Evolutionary conservation across 2,113 vertebrate species (phyloP).

Genomic region (Neogobius melanostomus): DNA sequence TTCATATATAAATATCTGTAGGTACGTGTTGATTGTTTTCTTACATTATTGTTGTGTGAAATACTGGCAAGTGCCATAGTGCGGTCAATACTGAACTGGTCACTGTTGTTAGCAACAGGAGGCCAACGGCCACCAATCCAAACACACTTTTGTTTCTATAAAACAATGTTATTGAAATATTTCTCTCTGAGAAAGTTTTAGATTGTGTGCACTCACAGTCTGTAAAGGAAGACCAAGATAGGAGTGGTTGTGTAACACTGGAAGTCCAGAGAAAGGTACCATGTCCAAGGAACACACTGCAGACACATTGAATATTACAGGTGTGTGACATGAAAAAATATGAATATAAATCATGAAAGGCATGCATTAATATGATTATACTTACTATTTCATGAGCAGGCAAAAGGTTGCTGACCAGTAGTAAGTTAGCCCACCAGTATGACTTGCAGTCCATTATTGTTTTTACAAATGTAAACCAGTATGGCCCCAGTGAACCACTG

Average conservation of each 20-base stretch:
- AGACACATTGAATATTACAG: conserved; percentile 27
- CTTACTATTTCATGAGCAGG: conserved; percentile 74
- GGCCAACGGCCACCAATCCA: conserved; percentile 53
- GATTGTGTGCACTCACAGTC: conserved; percentile 62
- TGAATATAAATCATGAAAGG: background rate
- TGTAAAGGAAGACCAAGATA: conserved; percentile 74
- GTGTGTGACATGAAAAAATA: background rate
- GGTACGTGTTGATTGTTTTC: conserved; percentile 1
- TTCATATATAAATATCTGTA: background rate
- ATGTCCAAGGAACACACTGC: conserved; percentile 85
- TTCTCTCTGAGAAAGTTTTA: background rate
- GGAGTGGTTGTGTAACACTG: conserved; percentile 83
- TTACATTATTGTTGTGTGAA: conserved; percentile 73
- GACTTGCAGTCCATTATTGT: conserved; percentile 73
- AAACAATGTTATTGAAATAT: conserved; percentile 3
- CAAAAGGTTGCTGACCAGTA: conserved; percentile 83
- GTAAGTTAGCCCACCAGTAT: conserved; percentile 84
- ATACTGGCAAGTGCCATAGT: conserved; percentile 74
- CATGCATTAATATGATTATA: conserved; percentile 10
- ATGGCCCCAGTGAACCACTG: conserved; percentile 58
- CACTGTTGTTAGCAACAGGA: conserved; percentile 70
- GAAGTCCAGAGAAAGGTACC: conserved; percentile 87
- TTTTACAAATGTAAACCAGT: conserved; percentile 79
- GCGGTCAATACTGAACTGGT: conserved; percentile 72
- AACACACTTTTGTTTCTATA: conserved; percentile 73